Base-by-base conservation (phyloP, 2,888 invertebrate genomes). In the Erannis defoliaria region DNA sequence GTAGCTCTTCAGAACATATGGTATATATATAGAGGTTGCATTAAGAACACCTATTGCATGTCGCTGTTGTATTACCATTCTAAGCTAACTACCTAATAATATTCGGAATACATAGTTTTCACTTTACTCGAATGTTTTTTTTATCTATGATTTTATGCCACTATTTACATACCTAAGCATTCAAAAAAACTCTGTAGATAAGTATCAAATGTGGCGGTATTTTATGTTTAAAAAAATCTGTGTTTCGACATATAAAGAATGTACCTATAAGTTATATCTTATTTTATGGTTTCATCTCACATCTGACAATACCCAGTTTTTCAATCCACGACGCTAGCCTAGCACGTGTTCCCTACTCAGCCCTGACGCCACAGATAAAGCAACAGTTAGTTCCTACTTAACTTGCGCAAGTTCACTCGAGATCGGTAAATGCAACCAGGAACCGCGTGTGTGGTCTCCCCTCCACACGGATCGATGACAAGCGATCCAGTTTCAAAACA, bases 401-500 rank as follows among this genome's bases (percentile, higher is more conserved):
- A 42, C 40, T 50, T 55, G 37, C 60, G 33, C 60, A 50, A 55
- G 42, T 49, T 48, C 23, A 50, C 19, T 43, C 23, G 54, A 48
- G 48, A 45, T 53, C 55, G 54, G 55, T 54, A 55, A 55, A 56
- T 40, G 46, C 53, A 57, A 62, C 37, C 53, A 53, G 62, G 62
- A 62, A 62, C 48, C 6, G 14, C 42, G 62, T 73, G 78, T 78
- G 80, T 78, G 78, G 78, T 75, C 78, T 71, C 62, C 55, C 62
- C 57, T 53, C 55, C 46, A 55, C 33, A 23, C 50, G 58, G 66
- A 78, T 81, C 80, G 74, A 79, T 80, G 81, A 76, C 77, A 74
- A 68, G 63, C 67, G 74, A 73, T 81, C 75, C 71, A 73, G 72
- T 81, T 81, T 75, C 79, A 81, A 77, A 78, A 79, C 74, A 81